Evolutionary conservation across 2,797 vertebrate genomes (phyloP).

Genomic region (Ptychobarbus kaznakovi): DNA sequence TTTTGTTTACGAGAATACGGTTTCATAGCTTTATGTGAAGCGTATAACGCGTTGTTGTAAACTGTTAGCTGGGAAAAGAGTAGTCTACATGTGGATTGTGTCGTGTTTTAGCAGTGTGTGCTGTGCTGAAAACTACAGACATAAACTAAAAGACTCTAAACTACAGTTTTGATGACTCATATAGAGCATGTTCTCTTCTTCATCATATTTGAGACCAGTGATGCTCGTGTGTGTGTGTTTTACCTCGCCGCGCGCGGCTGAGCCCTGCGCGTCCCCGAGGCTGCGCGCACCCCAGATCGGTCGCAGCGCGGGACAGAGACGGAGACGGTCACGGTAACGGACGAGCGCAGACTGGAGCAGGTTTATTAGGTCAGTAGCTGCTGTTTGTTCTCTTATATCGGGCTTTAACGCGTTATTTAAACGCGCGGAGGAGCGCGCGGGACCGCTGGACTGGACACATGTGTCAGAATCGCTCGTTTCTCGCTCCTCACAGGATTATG

Average conservation of each 20-base stretch:
- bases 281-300: not conserved
- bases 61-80: not conserved
- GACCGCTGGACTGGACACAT: not conserved
- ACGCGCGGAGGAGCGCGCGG: not conserved
- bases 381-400: no score
- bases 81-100: not conserved
- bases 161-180: not conserved
- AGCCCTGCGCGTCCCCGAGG: conserved; percentile 1
- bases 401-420: not conserved
- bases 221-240: not conserved
- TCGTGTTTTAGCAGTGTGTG: not conserved
- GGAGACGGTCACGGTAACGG: not conserved
- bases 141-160: not conserved
- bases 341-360: not conserved
- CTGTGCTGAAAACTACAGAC: not conserved
- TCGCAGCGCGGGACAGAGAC: conserved; percentile 13
- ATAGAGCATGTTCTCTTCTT: not conserved
- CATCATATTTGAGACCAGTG: not conserved
- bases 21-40: no score
- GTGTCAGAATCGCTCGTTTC: not conserved
- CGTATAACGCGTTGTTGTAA: not conserved
- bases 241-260: not conserved
- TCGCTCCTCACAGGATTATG: not conserved
- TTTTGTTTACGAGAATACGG: no score
- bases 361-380: not conserved